Conservation (phyloP, 2,888 invertebrate genomes). For the Dugesia japonica region DNA sequence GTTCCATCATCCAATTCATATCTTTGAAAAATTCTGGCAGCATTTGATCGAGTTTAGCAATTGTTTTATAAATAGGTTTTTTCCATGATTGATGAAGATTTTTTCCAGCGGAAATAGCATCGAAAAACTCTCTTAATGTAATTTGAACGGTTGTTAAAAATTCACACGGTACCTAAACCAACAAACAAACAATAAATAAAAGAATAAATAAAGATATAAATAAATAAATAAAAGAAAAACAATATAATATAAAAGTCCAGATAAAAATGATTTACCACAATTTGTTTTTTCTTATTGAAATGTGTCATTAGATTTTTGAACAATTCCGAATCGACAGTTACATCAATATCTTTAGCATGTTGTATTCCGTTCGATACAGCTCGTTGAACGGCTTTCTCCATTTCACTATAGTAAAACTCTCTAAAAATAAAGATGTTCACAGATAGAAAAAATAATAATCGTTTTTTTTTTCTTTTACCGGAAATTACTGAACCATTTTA, state of each 20-base stretch:
- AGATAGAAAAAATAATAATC: neutral
- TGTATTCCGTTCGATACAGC: neutral
- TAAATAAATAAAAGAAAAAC: too few relatives aligned
- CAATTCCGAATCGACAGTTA: slow-evolving; percentile 16
- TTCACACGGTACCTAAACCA: slow-evolving; percentile 73
- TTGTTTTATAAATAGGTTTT: slow-evolving; percentile 98
- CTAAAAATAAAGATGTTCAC: neutral
- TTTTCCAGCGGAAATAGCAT: slow-evolving; percentile 83
- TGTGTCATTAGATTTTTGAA: neutral
- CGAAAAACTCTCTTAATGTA: slow-evolving; percentile 93
- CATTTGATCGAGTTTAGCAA: slow-evolving; percentile 90
- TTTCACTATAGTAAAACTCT: slow-evolving; percentile 22
- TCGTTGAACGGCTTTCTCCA: neutral
- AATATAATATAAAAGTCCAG: neutral
- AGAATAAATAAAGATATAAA: too few relatives aligned
- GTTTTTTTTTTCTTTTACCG: slow-evolving; percentile 60
- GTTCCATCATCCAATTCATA: slow-evolving; percentile 93
- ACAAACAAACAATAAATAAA: neutral
- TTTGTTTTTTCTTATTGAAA: slow-evolving; percentile 17
- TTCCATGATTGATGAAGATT: slow-evolving; percentile 97
- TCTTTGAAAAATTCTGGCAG: slow-evolving; percentile 99
- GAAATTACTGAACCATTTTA: slow-evolving; percentile 99
- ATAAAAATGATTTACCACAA: neutral
- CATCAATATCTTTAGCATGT: slow-evolving; percentile 13
- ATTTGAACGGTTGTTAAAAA: slow-evolving; percentile 92